Conservation (phyloP, 2,113 vertebrate genomes). For the Gnathonemus echidnorhynchus region DNA sequence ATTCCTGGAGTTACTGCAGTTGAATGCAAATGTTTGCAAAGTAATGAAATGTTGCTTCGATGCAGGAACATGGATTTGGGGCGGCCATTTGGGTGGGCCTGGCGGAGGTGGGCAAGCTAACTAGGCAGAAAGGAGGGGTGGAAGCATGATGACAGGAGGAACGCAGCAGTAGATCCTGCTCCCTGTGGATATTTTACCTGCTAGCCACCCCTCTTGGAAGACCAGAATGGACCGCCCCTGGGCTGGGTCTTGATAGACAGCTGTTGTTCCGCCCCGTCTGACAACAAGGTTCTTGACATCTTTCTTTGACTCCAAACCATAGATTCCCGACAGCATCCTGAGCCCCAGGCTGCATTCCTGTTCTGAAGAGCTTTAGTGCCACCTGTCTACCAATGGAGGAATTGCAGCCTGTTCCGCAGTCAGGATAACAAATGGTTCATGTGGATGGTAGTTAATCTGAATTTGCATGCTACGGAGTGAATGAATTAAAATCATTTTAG, state of each 20-base stretch:
- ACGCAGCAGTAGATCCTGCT: neutral
- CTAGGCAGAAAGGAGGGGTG: neutral
- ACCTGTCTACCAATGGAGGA: constrained; percentile 41
- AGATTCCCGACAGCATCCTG: neutral
- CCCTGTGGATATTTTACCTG: neutral
- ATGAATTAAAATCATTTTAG: constrained; percentile 13
- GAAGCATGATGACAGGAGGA: neutral
- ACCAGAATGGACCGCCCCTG: neutral
- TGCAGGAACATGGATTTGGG: neutral
- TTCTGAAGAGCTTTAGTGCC: constrained; percentile 53
- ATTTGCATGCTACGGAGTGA: neutral
- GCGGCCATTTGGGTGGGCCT: neutral
- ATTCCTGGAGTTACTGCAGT: neutral
- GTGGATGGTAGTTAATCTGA: neutral
- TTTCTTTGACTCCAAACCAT: neutral
- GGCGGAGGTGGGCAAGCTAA: neutral
- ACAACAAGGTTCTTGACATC: neutral
- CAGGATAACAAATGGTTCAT: neutral
- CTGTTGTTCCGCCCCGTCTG: neutral
- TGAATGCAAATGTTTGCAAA: neutral
- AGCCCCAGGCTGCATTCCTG: neutral
- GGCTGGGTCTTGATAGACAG: neutral
- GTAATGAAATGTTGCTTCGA: neutral
- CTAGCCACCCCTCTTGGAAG: neutral
- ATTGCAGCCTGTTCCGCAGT: constrained; percentile 26